Conservation (phyloP, 1,140 invertebrate genomes). For the Pseudomyrmex dendroicus region DNA sequence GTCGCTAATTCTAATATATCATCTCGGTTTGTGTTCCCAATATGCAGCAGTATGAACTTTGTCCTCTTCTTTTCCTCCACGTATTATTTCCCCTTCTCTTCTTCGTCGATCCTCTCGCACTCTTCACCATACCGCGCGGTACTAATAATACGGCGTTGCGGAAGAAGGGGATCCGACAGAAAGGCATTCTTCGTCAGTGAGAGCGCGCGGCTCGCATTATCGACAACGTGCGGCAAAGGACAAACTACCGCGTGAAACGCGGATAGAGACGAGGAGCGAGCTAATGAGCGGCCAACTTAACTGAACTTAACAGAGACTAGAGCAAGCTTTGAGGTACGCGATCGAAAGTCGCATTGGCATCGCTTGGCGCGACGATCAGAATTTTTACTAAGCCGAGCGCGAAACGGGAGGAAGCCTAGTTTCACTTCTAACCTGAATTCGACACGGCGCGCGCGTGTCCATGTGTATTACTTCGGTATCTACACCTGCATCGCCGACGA, state of each 20-base stretch:
- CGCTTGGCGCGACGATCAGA: slow-evolving; percentile 72
- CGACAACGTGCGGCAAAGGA: too few species aligned
- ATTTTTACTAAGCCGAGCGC: slow-evolving; percentile 76
- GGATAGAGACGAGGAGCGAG: not conserved
- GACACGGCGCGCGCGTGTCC: not conserved
- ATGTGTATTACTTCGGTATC: not conserved
- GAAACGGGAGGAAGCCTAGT: slow-evolving; percentile 60
- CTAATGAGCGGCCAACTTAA: slow-evolving; percentile 26
- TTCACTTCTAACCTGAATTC: slow-evolving; percentile 85
- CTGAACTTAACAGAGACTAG: not conserved
- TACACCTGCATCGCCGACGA: too few species aligned
- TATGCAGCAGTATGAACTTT: too few species aligned
- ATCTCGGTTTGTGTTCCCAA: too few species aligned
- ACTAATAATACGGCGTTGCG: not conserved
- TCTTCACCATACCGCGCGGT: not conserved
- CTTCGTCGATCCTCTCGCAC: not conserved
- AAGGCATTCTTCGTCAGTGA: not conserved
- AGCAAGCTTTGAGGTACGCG: slow-evolving; percentile 46
- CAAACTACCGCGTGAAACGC: slow-evolving; percentile 2
- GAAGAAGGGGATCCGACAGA: too few species aligned
- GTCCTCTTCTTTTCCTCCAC: too few species aligned
- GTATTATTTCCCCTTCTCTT: not conserved
- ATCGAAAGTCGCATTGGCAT: slow-evolving; percentile 73
- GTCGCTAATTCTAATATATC: too few species aligned
- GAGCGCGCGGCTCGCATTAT: not conserved